Conservation (phyloP, 2,797 vertebrate species). For the Gobio occitaniae region DNA sequence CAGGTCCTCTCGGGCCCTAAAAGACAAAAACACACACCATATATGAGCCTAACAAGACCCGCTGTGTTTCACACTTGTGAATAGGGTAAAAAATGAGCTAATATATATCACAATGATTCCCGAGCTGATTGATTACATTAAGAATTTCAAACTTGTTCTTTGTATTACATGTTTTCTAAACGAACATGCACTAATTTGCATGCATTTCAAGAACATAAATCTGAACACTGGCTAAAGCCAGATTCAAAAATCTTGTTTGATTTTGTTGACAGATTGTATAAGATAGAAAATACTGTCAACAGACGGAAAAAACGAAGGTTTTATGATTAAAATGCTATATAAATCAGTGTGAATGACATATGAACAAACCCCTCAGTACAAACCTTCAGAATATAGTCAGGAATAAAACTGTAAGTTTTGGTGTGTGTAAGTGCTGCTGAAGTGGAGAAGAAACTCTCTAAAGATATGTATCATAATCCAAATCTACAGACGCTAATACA, state of each 20-base stretch:
- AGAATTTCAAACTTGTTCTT: background rate
- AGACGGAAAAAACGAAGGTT: no score
- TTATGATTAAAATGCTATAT: background rate
- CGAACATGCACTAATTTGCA: background rate
- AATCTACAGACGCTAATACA: no score
- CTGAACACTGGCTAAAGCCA: background rate
- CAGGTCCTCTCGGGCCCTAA: slow-evolving; percentile 90
- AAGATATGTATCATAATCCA: no score
- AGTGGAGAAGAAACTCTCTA: no score
- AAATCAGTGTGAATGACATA: no score
- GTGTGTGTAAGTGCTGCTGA: no score
- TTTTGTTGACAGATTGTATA: background rate
- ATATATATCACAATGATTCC: background rate
- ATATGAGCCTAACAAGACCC: background rate
- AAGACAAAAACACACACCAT: slow-evolving; percentile 59
- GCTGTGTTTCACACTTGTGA: background rate
- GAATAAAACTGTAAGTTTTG: no score
- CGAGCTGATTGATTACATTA: background rate
- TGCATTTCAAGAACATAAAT: background rate
- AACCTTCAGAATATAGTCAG: no score
- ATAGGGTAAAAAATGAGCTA: background rate
- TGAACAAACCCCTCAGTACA: no score
- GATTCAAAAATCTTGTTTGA: background rate
- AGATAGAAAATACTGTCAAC: no score
- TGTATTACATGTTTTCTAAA: background rate